Base-by-base conservation (phyloP, 2,797 vertebrate genomes). In the Tragelaphus eurycerus region DNA sequence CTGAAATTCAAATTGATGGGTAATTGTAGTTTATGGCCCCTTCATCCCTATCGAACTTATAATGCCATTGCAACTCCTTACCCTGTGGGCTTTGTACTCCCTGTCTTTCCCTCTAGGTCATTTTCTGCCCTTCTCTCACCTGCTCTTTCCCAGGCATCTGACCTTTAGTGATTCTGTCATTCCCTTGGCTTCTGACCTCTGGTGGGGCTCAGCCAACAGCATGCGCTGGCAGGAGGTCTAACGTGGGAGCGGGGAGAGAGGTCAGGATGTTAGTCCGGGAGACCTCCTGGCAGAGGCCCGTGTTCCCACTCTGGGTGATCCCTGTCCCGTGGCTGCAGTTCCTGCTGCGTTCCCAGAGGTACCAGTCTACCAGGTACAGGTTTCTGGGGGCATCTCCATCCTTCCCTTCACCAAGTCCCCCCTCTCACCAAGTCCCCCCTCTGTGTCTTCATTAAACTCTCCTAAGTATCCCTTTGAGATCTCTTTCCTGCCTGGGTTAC, bases 261-360 rank as follows among this genome's bases (percentile, higher is more conserved):
- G 78, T 62, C 34, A 3, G 34, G 62, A 2, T 31, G 23, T 19
- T 46, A 0, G 21, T 17, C 34, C 46, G 21, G 14, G 38, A 16
- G 38, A 29, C n/a, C 12, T 27, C 71, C 46, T 34, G 46, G 34
- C 46, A 7, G 16, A 19, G 21, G 7, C 7, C 19, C 2, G 2
- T n/a, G 4, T 59, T 46, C 50, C 50, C 0, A 0, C 31, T 54
- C 48, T 52, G 17, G 12, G 31, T 19, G 38, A 17, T 19, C 34
- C 27, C 5, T 31, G 7, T 3, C 29, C 14, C 1, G 1, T 21
- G 31, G 64, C 50, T 27, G 6, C 8, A 21, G 25, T 7, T 2
- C 54, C 2, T n/a, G 16, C n/a, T 7, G 34, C 4, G 0, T 62
- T n/a, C 57, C 21, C 43, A 78, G 27, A 21, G 3, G 7, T 3